These are phyloP conservation scores for Brienomyrus longianalis DNA, from an alignment of 2,113 vertebrate genomes.

Conservation along the genomic window DNA sequence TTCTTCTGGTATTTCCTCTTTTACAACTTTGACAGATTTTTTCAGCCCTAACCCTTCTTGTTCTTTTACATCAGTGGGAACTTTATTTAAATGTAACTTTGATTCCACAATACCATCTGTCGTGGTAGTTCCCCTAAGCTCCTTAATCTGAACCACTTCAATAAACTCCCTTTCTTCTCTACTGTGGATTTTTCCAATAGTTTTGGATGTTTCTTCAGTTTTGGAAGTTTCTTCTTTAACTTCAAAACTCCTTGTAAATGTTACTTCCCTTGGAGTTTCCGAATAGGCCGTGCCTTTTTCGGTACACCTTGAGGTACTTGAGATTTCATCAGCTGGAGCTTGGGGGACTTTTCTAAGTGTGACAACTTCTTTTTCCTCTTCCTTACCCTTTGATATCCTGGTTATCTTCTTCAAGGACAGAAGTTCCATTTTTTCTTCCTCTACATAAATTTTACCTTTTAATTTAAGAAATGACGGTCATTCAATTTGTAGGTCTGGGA, in stretches of 20 bases:
- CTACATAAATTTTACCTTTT: conserved; percentile 54
- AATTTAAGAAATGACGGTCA: conserved; percentile 52
- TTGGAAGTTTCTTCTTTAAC: conserved; percentile 31
- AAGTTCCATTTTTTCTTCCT: conserved; percentile 49
- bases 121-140: conserved; percentile 29
- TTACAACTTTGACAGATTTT: conserved; percentile 29
- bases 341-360: conserved; percentile 48
- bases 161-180: conserved; percentile 9
- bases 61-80: conserved; percentile 16
- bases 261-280: conserved; percentile 48
- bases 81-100: not conserved
- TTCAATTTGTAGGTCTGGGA: conserved; percentile 58
- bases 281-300: conserved; percentile 42
- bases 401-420: conserved; percentile 49
- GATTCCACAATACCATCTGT: conserved; percentile 45
- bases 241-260: conserved; percentile 33
- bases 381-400: conserved; percentile 41
- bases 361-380: conserved; percentile 47
- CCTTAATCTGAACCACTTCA: conserved; percentile 38
- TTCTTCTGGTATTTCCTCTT: conserved; percentile 33
- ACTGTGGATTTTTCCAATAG: conserved; percentile 37
- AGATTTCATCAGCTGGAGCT: conserved; percentile 42
- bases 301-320: conserved; percentile 30
- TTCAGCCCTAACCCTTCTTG: conserved; percentile 28
- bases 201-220: conserved; percentile 28